Base-by-base conservation (phyloP, 2,113 vertebrate species). In the Xenopus borealis region DNA sequence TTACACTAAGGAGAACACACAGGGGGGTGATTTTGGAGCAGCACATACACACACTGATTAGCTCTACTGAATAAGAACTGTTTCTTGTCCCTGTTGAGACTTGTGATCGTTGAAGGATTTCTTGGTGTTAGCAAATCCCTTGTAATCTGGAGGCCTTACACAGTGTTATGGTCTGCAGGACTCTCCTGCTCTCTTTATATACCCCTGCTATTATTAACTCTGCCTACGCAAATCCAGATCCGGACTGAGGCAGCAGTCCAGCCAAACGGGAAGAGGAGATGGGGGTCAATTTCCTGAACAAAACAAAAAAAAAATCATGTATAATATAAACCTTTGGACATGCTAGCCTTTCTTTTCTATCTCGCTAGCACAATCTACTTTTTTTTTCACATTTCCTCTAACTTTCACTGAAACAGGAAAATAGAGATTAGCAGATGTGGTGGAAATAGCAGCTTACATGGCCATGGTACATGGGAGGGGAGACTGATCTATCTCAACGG, bases 181-280 rank as follows among this genome's bases (percentile, higher is more conserved):
- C 52, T 62, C 78, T 0, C 1, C 81, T 79, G 78, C 66, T 82
- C 80, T 87, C 86, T 81, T 90, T 90, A 89, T 90, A 90, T 88
- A 90, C 86, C 86, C 81, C 76, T 83, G 81, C 86, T 90, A 90
- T 88, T 88, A 87, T 89, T 90, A 90, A 89, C 86, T 80, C 84
- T 87, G 87, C 85, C 88, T 88, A 90, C 88, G 88, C 86, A 90
- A 89, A 88, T 90, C 88, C 83, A 77, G 83, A 87, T 90, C 87
- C 87, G 87, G 87, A 89, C 84, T 85, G 86, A 85, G 80, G 86
- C 70, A 79, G 81, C 73, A 82, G 84, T 68, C 0, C 83, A 85
- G 86, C 88, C 87, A 89, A 86, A 87, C 83, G 86, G 87, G 88
- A 90, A 90, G 88, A 88, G 88, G 88, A 87, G 85, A 87, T 79